Evolutionary conservation across 2,797 vertebrate species (phyloP), one percentile per base, ranked within the genome.

Genomic region (Pelobates cultripes): DNA sequence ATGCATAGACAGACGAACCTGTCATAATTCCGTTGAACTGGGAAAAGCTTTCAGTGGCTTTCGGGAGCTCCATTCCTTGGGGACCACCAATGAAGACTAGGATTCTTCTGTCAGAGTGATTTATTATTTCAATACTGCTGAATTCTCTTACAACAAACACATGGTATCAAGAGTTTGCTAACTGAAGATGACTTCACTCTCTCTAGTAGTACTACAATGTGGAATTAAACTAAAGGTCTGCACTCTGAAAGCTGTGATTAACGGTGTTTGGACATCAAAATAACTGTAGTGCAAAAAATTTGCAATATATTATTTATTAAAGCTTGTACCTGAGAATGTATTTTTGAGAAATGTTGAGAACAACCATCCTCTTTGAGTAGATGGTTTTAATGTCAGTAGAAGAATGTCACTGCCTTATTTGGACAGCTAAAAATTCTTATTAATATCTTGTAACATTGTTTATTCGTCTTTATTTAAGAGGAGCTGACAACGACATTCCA

Each of bases 61-160:
- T 64, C 28, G 17, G 6, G 17, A 64, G 61, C n/a, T 64, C 7
- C 8, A 28, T 4, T 64, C 61, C 61, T 40, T 64, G 14, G 28
- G 61, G 61, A 64, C 17, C 61, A 40, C 61, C 17, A n/a, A 40
- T 40, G 61, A 14, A 40, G 17, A 7, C n/a, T 7, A 28, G n/a
- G 14, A 40, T 28, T 41, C 61, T 40, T 40, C 61, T 64, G 61
- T 14, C 28, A 14, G n/a, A 64, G 61, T 64, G 61, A 64, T 64
- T 64, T 64, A 64, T 64, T 64, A 64, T 17, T 64, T 7, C 61
- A 64, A 64, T 64, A 64, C n/a, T 8, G n/a, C 61, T 28, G n/a
- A 17, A 64, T 64, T 64, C 61, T 40, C 7, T 14, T 28, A 40
- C 17, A 4, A 28, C 14, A 57, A 14, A 3, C 47, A 51, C 55